Percentiles rank a stretch among this genome's conserved stretches.
These are phyloP conservation scores for Dicycla oo DNA, from an alignment of 2,888 invertebrate species.

Conservation along the genomic window DNA sequence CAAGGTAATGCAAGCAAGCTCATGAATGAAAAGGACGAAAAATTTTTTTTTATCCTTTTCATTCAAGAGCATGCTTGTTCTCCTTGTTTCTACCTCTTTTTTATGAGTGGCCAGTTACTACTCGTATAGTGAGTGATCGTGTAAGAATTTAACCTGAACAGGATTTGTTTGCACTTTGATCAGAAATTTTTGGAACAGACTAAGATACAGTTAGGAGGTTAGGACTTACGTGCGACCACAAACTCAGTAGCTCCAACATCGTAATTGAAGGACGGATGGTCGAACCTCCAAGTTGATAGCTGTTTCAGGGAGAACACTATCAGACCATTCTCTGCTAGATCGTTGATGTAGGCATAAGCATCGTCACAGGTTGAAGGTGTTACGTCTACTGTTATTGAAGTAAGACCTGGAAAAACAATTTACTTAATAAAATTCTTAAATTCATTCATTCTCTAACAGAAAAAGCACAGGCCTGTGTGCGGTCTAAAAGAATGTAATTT, in stretches of 20 bases:
- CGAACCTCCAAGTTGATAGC: constrained; percentile 91
- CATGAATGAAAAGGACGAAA: too few species aligned
- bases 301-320: constrained; percentile 90
- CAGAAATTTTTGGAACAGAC: not conserved
- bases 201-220: not conserved
- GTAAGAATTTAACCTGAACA: too few species aligned
- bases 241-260: constrained; percentile 92
- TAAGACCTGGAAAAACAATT: constrained; percentile 83
- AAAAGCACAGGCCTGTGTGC: too few species aligned
- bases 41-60: too few species aligned
- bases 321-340: constrained; percentile 91
- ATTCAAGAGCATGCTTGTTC: too few species aligned
- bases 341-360: constrained; percentile 94
- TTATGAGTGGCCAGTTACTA: too few species aligned
- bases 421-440: too few species aligned
- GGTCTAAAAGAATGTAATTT: too few species aligned
- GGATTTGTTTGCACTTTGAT: not conserved
- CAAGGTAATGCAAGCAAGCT: too few species aligned
- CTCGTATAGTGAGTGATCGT: too few species aligned
- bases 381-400: constrained; percentile 93
- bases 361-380: constrained; percentile 90
- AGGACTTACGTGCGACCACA: constrained; percentile 88
- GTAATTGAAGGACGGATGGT: constrained; percentile 89
- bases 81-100: too few species aligned
- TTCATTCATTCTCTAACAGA: too few species aligned